Evolutionary conservation across 2,797 vertebrate species (phyloP), one percentile per base, ranked within the genome.

Genomic region (Tenualosa ilisha): DNA sequence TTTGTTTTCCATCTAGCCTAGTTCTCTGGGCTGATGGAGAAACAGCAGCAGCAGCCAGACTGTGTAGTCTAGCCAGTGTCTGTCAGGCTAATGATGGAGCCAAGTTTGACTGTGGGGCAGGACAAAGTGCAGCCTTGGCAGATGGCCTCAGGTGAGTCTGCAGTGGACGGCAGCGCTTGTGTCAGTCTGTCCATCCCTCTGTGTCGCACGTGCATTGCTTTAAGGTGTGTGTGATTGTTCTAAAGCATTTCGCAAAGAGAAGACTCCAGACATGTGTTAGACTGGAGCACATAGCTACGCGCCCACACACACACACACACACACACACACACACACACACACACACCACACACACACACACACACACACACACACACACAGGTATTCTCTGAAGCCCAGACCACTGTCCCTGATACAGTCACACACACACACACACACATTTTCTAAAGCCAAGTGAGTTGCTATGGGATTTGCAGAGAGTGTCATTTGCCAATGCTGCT

Each of bases 351-450:
- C 31, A 31, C 1, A 31, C 31, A 31, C 31, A 31, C 31, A 31
- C 31, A 31, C 31, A 6, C 24, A 24, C 20, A 5, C 54, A 0
- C 61, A 24, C 61, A 63, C n/a, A 8, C 61, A n/a, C n/a, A 8
- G 61, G 11, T n/a, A 7, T 22, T 8, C 24, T 63, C 17, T 63
- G n/a, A 63, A 63, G 61, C 61, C 22, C 7, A n/a, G 61, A 4
- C 2, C 24, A 68, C 24, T 13, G 24, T 12, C 12, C 11, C 12
- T 26, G 24, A 31, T 9, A 31, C 24, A 13, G 24, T 3, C 26
- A 17, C 26, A 40, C 26, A 40, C 65, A 49, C 1, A 81, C 72
- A 56, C 54, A 63, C 79, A 88, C 31, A 61, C 84, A 54, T 50
- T 37, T 15, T 72, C 65, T 75, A 12, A 75, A 75, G 13, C 31